These are phyloP conservation scores for Oceanodroma tethys DNA, from an alignment of 2,113 vertebrate genomes.

Conservation along the genomic window DNA sequence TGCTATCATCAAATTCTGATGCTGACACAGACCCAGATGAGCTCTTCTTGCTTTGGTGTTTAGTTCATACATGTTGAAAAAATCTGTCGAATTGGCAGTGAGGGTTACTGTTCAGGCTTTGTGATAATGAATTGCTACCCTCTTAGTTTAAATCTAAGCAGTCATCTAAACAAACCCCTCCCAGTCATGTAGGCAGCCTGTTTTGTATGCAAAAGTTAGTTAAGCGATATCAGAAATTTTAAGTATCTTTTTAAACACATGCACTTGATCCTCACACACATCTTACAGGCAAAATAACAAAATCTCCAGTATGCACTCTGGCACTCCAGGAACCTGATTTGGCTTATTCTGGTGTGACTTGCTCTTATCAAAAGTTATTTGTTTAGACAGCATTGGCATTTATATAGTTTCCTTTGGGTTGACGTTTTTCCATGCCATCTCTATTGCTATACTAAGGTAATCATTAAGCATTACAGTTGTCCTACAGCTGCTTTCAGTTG, in stretches of 20 bases:
- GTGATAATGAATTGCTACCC: not conserved
- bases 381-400: not conserved
- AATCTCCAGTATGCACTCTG: not conserved
- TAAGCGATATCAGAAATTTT: not conserved
- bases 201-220: not conserved
- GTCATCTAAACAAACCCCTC: not conserved
- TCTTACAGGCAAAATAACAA: not conserved
- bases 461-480: not conserved
- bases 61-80: not conserved
- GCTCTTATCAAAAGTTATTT: not conserved
- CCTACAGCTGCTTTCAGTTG: not conserved
- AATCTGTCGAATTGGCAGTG: not conserved
- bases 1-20: not conserved
- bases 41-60: not conserved
- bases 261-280: fast-evolving
- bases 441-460: not conserved
- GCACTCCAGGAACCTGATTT: not conserved
- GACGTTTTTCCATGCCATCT: not conserved
- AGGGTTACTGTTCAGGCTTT: not conserved
- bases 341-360: not conserved
- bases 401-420: not conserved
- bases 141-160: not conserved
- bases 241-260: not conserved
- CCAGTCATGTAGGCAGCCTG: not conserved
- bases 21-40: not conserved